These are phyloP conservation scores for Melipona bicolor DNA, from an alignment of 2,888 invertebrate species.

Conservation along the genomic window DNA sequence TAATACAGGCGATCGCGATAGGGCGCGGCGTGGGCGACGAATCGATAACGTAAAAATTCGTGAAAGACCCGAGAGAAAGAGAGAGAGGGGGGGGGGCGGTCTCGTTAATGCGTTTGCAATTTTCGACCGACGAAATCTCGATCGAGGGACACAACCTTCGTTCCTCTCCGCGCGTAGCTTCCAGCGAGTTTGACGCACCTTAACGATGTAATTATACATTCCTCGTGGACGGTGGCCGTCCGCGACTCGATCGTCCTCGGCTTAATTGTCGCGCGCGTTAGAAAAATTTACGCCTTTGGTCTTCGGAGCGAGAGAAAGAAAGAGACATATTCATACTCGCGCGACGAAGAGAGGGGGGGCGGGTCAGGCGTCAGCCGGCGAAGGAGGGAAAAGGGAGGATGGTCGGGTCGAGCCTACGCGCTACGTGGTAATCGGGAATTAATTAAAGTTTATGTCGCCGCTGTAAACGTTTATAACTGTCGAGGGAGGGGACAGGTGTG, in stretches of 20 bases:
- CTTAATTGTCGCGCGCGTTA: constrained; percentile 41
- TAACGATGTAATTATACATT: constrained; percentile 60
- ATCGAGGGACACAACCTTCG: neutral
- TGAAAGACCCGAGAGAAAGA: constrained; percentile 20
- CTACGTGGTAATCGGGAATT: constrained; percentile 81
- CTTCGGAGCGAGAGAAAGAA: neutral
- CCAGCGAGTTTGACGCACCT: constrained; percentile 25
- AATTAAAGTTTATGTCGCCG: constrained; percentile 82
- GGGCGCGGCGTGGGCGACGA: constrained; percentile 21
- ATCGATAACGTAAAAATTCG: constrained; percentile 41
- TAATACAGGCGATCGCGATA: constrained; percentile 70
- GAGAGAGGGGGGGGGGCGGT: neutral
- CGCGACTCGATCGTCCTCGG: constrained; percentile 24
- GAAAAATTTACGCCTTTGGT: constrained; percentile 24
- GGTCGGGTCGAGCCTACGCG: constrained; percentile 16
- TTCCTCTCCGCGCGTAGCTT: neutral
- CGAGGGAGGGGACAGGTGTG: constrained; percentile 77
- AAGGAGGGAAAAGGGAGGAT: constrained; percentile 5
- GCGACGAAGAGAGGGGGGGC: constrained; percentile 7
- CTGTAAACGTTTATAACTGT: constrained; percentile 81
- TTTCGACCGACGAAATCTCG: constrained; percentile 19
- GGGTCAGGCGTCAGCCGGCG: neutral
- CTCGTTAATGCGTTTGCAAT: constrained; percentile 34
- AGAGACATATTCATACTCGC: constrained; percentile 37
- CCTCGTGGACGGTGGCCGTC: constrained; percentile 29